Conservation (phyloP, 2,113 vertebrate species). For the Serinus canaria region DNA sequence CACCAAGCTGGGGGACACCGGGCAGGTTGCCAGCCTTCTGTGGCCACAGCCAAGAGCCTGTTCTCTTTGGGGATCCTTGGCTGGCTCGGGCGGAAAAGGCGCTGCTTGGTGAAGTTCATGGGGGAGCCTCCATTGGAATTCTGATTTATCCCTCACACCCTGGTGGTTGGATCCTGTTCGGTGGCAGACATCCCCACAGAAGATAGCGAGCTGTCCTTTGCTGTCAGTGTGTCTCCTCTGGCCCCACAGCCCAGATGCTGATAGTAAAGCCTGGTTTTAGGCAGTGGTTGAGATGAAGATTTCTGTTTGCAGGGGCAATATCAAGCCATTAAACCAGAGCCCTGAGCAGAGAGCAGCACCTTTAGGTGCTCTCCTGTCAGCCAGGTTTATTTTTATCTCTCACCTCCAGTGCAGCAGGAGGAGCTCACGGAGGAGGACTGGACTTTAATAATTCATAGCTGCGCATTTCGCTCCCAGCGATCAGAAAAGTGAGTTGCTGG, state of each 20-base stretch:
- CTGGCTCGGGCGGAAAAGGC: accelerated
- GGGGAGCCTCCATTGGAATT: accelerated
- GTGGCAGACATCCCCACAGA: not conserved
- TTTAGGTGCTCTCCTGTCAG: not conserved
- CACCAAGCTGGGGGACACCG: not conserved
- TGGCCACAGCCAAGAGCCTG: not conserved
- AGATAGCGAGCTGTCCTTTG: not conserved
- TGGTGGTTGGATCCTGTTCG: accelerated
- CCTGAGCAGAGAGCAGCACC: not conserved
- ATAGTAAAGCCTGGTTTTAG: not conserved
- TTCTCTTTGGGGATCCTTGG: not conserved
- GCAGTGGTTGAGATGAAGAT: not conserved
- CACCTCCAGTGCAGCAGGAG: not conserved
- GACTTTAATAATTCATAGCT: constrained; percentile 24
- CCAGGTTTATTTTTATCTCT: not conserved
- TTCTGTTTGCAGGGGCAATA: not conserved
- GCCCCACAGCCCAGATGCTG: not conserved
- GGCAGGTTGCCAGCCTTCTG: not conserved
- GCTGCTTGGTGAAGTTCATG: not conserved
- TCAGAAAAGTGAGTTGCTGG: not conserved
- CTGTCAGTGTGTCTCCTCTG: not conserved
- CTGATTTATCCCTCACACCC: accelerated
- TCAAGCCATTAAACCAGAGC: not conserved
- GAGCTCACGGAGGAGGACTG: not conserved
- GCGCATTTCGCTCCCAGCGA: not conserved